Evolutionary conservation across 2,888 invertebrate genomes (phyloP).

Genomic region (Drymonia ruficornis): DNA sequence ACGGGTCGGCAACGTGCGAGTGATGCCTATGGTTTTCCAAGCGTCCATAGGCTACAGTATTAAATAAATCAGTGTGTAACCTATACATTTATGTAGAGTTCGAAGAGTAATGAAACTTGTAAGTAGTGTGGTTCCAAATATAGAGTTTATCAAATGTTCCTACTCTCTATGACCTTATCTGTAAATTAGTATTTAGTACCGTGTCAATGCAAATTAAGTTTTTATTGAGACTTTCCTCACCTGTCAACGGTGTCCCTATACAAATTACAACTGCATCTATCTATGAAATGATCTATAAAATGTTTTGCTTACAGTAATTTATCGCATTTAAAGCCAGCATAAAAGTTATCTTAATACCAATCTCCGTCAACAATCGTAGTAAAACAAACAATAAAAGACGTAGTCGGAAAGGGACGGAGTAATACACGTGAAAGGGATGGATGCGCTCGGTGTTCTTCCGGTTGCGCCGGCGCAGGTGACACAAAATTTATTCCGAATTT

Average conservation of each 20-base stretch:
- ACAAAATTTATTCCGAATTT: conserved; percentile 84
- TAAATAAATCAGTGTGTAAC: too few species aligned
- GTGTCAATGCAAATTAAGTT: conserved; percentile 9
- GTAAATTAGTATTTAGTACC: background rate
- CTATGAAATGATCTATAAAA: conserved; percentile 66
- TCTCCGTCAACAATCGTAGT: conserved; percentile 64
- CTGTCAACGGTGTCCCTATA: conserved; percentile 67
- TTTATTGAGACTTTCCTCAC: conserved; percentile 51
- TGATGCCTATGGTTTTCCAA: too few species aligned
- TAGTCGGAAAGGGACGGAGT: conserved; percentile 46
- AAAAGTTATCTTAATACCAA: conserved; percentile 76
- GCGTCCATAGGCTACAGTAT: too few species aligned
- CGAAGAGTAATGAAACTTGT: too few species aligned
- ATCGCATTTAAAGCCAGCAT: conserved; percentile 79
- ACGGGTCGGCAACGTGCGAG: too few species aligned
- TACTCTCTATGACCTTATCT: too few species aligned
- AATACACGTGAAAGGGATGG: conserved; percentile 47
- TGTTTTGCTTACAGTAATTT: conserved; percentile 68
- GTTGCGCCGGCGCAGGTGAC: conserved; percentile 81
- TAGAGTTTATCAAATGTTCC: too few species aligned
- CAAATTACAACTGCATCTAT: conserved; percentile 72
- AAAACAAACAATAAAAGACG: conserved; percentile 75
- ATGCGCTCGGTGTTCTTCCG: conserved; percentile 70
- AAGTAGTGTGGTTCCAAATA: too few species aligned
- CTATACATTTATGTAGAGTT: too few species aligned